Evolutionary conservation across 2,888 invertebrate species (phyloP).

Genomic region (Drosophila acutilabella): DNA sequence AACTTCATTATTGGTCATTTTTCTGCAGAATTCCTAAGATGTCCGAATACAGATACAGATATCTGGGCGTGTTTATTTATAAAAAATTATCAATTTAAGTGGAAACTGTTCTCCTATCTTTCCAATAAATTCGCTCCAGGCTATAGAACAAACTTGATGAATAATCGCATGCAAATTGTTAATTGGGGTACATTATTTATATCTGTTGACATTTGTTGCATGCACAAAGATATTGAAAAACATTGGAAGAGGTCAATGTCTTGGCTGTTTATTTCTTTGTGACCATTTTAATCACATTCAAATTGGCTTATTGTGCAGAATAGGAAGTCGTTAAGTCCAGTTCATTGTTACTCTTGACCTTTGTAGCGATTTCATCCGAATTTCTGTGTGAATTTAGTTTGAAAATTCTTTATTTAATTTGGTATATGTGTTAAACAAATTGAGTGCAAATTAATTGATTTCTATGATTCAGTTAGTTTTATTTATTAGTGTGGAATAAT

Average conservation of each 20-base stretch:
- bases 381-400: too few species aligned
- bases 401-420: too few species aligned
- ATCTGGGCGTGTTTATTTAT: neutral
- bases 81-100: neutral
- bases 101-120: neutral
- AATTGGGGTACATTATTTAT: neutral
- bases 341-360: too few species aligned
- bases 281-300: neutral
- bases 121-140: too few species aligned
- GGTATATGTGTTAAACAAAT: too few species aligned
- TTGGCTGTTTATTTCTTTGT: constrained; percentile 1
- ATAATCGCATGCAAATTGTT: neutral
- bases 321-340: too few species aligned
- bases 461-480: too few species aligned
- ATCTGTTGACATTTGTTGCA: constrained; percentile 5
- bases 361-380: too few species aligned
- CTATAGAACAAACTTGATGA: neutral
- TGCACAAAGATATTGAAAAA: constrained; percentile 3
- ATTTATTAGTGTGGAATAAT: too few species aligned
- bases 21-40: neutral
- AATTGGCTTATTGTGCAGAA: too few species aligned
- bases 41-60: neutral
- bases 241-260: constrained; percentile 1
- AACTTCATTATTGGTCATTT: constrained; percentile 3
- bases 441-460: too few species aligned